A percentile compares a stretch with the other conserved stretches of the same genome.
Conservation (phyloP, 2,888 invertebrate species). For the Pseudococcus viburni region DNA sequence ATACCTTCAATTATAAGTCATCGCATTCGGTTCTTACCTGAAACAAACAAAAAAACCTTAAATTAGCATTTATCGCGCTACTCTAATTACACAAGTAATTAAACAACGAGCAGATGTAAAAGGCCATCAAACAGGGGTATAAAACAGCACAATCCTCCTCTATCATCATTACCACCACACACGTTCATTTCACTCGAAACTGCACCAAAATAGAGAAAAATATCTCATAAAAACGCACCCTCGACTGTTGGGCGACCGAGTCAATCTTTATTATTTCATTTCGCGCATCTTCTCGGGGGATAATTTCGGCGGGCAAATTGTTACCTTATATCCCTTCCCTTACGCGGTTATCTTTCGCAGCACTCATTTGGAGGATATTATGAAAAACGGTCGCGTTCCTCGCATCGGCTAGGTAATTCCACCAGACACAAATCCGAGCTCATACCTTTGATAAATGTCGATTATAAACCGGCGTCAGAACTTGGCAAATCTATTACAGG, state of each 20-base stretch:
- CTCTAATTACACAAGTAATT: not conserved
- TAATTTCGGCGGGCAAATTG: slow-evolving; percentile 1
- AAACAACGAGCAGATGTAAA: not conserved
- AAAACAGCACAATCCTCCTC: not conserved
- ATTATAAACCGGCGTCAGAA: slow-evolving; percentile 31
- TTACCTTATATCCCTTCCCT: slow-evolving; percentile 11
- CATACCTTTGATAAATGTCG: slow-evolving; percentile 45
- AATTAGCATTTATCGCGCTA: not conserved
- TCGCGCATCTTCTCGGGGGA: slow-evolving; percentile 16
- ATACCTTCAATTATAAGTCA: not conserved
- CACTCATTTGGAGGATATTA: slow-evolving; percentile 10
- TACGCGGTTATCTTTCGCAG: slow-evolving; percentile 5
- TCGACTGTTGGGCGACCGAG: not conserved
- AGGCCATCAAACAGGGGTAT: not conserved
- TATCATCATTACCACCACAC: not conserved
- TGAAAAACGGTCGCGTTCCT: slow-evolving; percentile 29
- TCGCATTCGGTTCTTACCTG: not conserved
- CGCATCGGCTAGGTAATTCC: not conserved
- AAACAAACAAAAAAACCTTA: not conserved
- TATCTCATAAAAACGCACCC: not conserved
- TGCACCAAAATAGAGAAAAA: not conserved
- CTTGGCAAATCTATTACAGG: slow-evolving; percentile 25
- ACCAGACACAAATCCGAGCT: slow-evolving; percentile 32
- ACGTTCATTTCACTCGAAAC: not conserved
- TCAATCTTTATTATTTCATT: slow-evolving; percentile 14